Base-by-base conservation (phyloP, 2,888 invertebrate species). In the Xanthia icteritia region DNA sequence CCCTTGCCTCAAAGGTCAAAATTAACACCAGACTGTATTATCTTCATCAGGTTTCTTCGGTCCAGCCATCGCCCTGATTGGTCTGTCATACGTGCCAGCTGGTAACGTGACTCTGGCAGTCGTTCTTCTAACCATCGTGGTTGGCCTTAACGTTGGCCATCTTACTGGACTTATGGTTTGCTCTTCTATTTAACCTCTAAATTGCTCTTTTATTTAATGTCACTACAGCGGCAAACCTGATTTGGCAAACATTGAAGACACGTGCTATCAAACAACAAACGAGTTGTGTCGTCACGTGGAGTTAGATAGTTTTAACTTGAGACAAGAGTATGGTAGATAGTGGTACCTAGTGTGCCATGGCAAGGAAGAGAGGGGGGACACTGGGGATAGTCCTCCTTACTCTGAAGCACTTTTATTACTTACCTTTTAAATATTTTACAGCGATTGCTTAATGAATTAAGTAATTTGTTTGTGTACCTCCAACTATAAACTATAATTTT, bases 71-170 rank as follows among this genome's bases (percentile, higher is more conserved):
- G 97, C 97, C 0, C 91, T 98, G 23, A 93, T 98, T 6, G 97
- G 96, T 0, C 93, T 98, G 23, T 97, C 97, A 13, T 97, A 96
- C 81, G 93, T 97, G 1, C 94, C 94, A 0, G 92, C 92, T 5
- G 94, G 94, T 13, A 97, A 97, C 63, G 93, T 97, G 0, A 91
- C 92, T 1, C 78, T 97, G n/a, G 98, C 98, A 0, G 97, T 98
- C 1, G 92, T 92, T 0, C 91, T 98, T 17, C 95, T 98, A 0
- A 97, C 98, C 0, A 84, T 97, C 1, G 97, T 98, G 0, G 98
- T 98, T 0, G 97, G 98, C 0, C 96, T 98, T 17, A 98, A 98
- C 89, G 97, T 98, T 2, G 97, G 97, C 20, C 97, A 97, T 60
- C 97, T 97, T 83, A 97, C 97, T 78, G 98, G 98, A 23, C 98